Evolutionary conservation across 2,113 vertebrate species (phyloP).

Genomic region (Oryzias woworae): DNA sequence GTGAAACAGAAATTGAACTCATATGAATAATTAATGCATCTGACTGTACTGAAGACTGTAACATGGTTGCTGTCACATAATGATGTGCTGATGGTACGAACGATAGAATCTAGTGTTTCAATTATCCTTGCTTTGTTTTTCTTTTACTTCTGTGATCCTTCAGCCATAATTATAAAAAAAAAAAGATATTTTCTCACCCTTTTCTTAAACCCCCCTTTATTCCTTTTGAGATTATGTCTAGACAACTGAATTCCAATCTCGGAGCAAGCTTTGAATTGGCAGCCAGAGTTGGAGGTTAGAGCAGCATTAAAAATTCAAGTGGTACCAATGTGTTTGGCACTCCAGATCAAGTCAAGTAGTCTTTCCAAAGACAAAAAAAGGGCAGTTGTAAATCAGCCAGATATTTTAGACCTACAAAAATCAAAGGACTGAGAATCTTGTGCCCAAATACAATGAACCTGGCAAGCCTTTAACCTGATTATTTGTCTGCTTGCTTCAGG

Average conservation of each 20-base stretch:
- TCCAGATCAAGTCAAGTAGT: conserved; percentile 47
- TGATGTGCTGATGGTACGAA: conserved; percentile 18
- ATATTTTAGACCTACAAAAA: conserved; percentile 44
- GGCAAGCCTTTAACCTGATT: conserved; percentile 60
- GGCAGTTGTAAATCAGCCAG: conserved; percentile 49
- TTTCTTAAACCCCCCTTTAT: conserved; percentile 41
- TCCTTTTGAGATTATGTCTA: conserved; percentile 58
- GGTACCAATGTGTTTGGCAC: conserved; percentile 53
- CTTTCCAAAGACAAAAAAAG: conserved; percentile 44
- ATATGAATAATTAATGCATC: conserved; percentile 67
- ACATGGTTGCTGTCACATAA: conserved; percentile 39
- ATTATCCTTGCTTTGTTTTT: neutral
- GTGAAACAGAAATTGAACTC: conserved; percentile 71
- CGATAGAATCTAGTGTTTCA: conserved; percentile 25
- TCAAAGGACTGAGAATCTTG: conserved; percentile 46
- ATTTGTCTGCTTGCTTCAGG: conserved; percentile 44
- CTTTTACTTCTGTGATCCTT: neutral
- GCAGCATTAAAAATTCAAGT: conserved; percentile 50
- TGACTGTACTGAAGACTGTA: conserved; percentile 51
- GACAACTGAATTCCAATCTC: conserved; percentile 59
- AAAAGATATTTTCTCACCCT: neutral
- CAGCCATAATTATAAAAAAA: neutral
- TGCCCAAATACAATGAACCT: conserved; percentile 29
- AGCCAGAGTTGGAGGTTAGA: conserved; percentile 29
- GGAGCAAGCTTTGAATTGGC: conserved; percentile 25